These are phyloP conservation scores for Lasioglossum villosulum DNA, from an alignment of 2,888 invertebrate genomes.

Conservation along the genomic window DNA sequence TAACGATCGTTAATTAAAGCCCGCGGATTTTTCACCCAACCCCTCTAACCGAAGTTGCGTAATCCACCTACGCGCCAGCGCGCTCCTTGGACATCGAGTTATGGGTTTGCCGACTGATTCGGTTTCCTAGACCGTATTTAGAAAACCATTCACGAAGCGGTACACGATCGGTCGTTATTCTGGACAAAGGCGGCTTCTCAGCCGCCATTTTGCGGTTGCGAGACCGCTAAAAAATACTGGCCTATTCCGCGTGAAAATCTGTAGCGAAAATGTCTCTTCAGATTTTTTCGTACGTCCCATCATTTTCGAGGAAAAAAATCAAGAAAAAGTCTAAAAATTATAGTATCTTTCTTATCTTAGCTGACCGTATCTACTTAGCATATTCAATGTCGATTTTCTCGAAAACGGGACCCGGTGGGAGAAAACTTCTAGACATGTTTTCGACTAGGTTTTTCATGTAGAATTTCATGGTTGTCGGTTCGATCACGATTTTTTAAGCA, in stretches of 20 bases:
- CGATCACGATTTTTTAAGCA: neutral
- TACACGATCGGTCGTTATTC: slow-evolving; percentile 18
- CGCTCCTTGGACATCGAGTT: slow-evolving; percentile 34
- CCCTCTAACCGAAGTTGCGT: slow-evolving; percentile 50
- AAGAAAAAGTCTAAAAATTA: too few relatives aligned
- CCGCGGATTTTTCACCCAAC: slow-evolving; percentile 37
- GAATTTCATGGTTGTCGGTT: neutral
- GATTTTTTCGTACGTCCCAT: neutral
- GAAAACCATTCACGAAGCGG: slow-evolving; percentile 12
- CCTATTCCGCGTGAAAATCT: neutral
- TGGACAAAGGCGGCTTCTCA: neutral
- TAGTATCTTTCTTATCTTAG: neutral
- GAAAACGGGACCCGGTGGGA: neutral
- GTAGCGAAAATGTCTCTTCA: neutral
- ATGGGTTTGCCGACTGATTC: slow-evolving; percentile 42
- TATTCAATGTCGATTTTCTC: neutral
- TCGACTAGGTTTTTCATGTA: neutral
- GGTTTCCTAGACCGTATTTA: slow-evolving; percentile 33
- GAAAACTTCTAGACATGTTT: neutral
- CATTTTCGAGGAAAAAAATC: neutral
- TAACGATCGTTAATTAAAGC: slow-evolving; percentile 68
- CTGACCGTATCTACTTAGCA: neutral
- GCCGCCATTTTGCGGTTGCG: neutral
- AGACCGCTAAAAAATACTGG: too few relatives aligned
- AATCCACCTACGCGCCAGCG: slow-evolving; percentile 54